Percentiles rank a stretch among this genome's conserved stretches.
These are phyloP conservation scores for Plebejus anna DNA, from an alignment of 2,888 invertebrate species.

Conservation along the genomic window DNA sequence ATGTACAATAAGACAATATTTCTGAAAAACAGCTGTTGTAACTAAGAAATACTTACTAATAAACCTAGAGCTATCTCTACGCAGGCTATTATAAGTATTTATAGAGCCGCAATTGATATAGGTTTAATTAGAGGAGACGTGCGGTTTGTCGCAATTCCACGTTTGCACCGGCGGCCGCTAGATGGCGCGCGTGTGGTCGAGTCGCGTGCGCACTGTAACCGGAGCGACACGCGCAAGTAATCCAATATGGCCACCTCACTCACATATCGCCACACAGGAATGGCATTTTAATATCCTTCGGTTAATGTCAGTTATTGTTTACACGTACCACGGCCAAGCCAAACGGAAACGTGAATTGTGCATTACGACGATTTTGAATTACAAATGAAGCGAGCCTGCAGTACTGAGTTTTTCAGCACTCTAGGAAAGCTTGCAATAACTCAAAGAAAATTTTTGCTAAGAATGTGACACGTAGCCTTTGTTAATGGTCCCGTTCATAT, in stretches of 20 bases:
- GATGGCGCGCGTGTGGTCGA: conserved; percentile 77
- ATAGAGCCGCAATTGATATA: conserved; percentile 24
- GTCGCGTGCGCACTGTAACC: conserved; percentile 77
- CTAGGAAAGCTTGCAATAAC: not conserved
- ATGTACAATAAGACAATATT: no score
- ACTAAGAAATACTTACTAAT: not conserved
- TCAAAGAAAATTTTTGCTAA: not conserved
- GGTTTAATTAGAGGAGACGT: conserved; percentile 27
- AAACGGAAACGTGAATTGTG: conserved; percentile 48
- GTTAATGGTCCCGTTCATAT: not conserved
- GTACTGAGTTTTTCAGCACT: not conserved
- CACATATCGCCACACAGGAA: conserved; percentile 71
- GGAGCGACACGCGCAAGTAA: conserved; percentile 77
- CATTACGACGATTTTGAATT: not conserved
- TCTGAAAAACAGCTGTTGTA: not conserved
- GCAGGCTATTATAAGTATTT: conserved; percentile 1
- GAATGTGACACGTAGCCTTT: not conserved
- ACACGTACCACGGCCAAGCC: conserved; percentile 60
- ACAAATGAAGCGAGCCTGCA: not conserved
- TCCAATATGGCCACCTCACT: conserved; percentile 72
- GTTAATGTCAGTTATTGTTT: conserved; percentile 76
- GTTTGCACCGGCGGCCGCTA: conserved; percentile 53
- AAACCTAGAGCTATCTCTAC: not conserved
- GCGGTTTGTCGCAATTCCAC: conserved; percentile 37
- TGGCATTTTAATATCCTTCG: conserved; percentile 73